Conservation (phyloP, 1,140 invertebrate species). For the Marisa cornuarietis region DNA sequence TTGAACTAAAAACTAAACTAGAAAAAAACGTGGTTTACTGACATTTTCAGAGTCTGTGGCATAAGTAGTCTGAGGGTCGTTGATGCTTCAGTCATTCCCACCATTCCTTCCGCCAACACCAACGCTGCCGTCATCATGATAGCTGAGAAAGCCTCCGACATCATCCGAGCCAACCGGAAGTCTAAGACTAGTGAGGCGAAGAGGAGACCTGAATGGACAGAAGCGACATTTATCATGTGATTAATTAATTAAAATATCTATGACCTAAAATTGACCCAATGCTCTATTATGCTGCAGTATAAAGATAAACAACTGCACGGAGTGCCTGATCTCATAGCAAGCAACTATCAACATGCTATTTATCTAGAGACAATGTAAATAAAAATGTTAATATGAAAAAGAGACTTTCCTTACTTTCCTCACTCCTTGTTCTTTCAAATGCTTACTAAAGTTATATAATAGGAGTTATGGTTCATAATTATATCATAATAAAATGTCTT, state of each 20-base stretch:
- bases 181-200: not conserved
- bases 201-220: too few relatives aligned
- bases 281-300: too few relatives aligned
- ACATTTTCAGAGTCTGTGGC: constrained; percentile 40
- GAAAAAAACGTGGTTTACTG: not conserved
- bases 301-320: too few relatives aligned
- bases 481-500: too few relatives aligned
- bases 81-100: constrained; percentile 55
- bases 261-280: not conserved
- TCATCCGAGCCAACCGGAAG: constrained; percentile 68
- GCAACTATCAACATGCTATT: too few relatives aligned
- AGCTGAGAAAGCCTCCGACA: constrained; percentile 84
- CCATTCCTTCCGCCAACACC: constrained; percentile 73
- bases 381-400: too few relatives aligned
- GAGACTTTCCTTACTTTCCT: too few relatives aligned
- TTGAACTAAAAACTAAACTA: not conserved
- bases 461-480: too few relatives aligned
- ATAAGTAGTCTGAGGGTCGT: constrained; percentile 42
- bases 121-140: constrained; percentile 86
- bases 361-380: too few relatives aligned
- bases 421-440: too few relatives aligned
- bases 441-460: too few relatives aligned
- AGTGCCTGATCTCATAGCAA: too few relatives aligned
- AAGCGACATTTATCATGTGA: not conserved
- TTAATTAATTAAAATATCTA: not conserved